Evolutionary conservation across 2,113 vertebrate genomes (phyloP).

Genomic region (Brachyhypopomus occidentalis): DNA sequence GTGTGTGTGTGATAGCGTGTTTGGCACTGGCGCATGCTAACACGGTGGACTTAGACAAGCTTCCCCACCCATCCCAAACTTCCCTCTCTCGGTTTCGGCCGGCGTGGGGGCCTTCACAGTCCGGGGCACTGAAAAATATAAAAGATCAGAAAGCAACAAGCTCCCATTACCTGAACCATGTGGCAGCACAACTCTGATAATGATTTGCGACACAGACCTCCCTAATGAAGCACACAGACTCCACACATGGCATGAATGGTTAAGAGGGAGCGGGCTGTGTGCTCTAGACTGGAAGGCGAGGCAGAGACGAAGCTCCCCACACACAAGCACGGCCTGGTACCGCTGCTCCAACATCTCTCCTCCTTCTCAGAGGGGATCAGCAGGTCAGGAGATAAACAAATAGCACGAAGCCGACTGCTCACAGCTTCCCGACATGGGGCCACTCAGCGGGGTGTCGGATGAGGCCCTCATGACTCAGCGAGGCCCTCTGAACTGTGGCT

Average conservation of each 20-base stretch:
- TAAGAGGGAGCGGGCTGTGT: not conserved
- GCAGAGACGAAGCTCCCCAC: not conserved
- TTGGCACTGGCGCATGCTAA: not conserved
- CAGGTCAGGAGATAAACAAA: constrained; percentile 45
- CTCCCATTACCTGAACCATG: not conserved
- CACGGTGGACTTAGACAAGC: not conserved
- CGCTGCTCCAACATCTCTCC: constrained; percentile 1
- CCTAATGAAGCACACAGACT: constrained; percentile 1
- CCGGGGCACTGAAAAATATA: not conserved
- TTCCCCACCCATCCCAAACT: constrained; percentile 31
- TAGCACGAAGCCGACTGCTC: constrained; percentile 18
- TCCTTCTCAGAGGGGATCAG: constrained; percentile 17
- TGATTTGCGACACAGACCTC: constrained; percentile 3
- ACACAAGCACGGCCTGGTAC: constrained; percentile 6
- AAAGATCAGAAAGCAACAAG: not conserved
- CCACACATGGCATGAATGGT: not conserved
- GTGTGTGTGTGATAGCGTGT: not conserved
- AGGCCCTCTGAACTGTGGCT: constrained; percentile 19
- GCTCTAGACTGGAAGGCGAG: not conserved
- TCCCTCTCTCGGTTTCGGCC: constrained; percentile 22
- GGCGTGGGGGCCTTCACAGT: constrained; percentile 2
- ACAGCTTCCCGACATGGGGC: not conserved
- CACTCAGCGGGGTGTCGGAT: not conserved
- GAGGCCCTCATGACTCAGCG: constrained; percentile 28
- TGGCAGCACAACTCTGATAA: not conserved